Conservation (phyloP, 2,888 invertebrate genomes). For the Agrotis segetum region DNA sequence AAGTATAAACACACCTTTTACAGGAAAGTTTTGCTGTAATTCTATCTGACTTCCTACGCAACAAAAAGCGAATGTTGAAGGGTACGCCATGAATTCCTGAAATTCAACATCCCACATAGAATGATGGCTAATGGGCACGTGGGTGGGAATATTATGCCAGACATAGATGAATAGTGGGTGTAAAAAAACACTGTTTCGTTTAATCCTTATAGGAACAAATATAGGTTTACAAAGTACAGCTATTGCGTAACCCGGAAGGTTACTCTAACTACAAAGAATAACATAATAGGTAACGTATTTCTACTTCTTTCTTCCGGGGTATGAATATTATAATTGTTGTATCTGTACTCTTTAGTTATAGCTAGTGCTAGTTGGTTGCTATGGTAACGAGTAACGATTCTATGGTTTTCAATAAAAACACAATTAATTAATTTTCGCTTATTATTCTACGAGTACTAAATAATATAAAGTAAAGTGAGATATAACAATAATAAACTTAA, state of each 20-base stretch:
- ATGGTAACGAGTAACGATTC: no score
- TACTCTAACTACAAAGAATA: not conserved
- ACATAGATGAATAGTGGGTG: not conserved
- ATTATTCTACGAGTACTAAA: no score
- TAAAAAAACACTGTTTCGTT: not conserved
- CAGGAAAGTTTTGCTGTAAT: constrained; percentile 13
- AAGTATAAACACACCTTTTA: not conserved
- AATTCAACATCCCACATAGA: not conserved
- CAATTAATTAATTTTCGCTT: no score
- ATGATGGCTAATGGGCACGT: constrained; percentile 1
- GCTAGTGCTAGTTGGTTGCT: no score
- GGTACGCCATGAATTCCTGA: not conserved
- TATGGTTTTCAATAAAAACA: no score
- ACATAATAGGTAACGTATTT: no score
- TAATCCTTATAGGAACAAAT: not conserved
- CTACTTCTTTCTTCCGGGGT: not conserved
- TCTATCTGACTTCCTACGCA: not conserved
- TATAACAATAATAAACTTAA: no score
- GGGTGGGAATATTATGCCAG: not conserved
- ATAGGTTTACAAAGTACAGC: not conserved
- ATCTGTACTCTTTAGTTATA: no score
- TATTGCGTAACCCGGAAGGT: not conserved
- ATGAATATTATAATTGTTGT: not conserved
- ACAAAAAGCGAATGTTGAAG: not conserved
- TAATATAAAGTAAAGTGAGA: no score